phyloP scores from a whole-genome alignment of 92 coral and sea anemone genomes.

The Chrysogorgia sp. region DNA sequence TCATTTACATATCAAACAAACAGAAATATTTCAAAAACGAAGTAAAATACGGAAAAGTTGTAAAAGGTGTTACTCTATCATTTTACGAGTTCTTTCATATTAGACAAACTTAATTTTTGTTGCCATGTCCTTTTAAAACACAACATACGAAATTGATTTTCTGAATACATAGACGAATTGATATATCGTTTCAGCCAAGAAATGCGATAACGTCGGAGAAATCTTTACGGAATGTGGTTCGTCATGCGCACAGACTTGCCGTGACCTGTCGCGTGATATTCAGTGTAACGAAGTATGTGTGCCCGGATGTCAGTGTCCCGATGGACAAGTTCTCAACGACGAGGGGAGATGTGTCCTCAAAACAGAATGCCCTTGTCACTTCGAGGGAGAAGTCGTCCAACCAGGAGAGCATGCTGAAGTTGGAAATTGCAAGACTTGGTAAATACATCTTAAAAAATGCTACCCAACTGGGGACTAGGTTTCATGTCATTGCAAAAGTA shows the following conservation, averaged over 20 bases:
- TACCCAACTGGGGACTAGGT: not conserved
- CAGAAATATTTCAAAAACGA: too few relatives aligned
- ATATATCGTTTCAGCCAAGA: constrained; percentile 1
- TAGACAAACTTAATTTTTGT: too few relatives aligned
- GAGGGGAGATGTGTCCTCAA: constrained; percentile 3
- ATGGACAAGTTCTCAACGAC: constrained; percentile 18
- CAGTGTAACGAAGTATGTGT: constrained; percentile 16
- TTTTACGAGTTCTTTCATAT: too few relatives aligned
- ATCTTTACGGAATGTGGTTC: constrained; percentile 4
- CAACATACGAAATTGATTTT: too few relatives aligned
- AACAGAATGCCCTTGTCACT: constrained; percentile 13
- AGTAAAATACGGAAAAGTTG: too few relatives aligned
- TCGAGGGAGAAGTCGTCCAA: not conserved
- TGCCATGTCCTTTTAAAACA: too few relatives aligned
- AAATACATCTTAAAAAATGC: not conserved
- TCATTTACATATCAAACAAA: too few relatives aligned
- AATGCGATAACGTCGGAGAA: constrained; percentile 2
- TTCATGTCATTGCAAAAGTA: not conserved
- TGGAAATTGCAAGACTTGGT: constrained; percentile 29
- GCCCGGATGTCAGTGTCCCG: constrained; percentile 22
- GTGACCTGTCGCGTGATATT: constrained; percentile 12
- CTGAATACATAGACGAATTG: not conserved
- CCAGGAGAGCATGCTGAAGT: constrained; percentile 4
- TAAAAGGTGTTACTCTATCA: too few relatives aligned
- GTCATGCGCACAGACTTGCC: constrained; percentile 18